These are phyloP conservation scores for Apotomis capreana DNA, from an alignment of 2,888 invertebrate genomes.

Conservation along the genomic window DNA sequence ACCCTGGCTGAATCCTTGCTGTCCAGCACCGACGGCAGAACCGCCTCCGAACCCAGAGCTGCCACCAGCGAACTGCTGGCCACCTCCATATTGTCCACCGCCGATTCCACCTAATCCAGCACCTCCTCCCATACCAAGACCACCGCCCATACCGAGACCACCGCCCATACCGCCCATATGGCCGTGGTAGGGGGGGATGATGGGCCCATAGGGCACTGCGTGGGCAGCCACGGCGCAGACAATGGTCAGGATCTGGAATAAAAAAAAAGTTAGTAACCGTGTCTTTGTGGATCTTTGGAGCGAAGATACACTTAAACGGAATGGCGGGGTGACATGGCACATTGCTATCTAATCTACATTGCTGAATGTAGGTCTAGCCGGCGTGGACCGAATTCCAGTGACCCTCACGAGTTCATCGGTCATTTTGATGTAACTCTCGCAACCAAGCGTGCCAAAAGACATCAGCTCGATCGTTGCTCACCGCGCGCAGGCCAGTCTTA, in stretches of 20 bases:
- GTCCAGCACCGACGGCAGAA: constrained; percentile 3
- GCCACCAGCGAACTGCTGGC: constrained; percentile 32
- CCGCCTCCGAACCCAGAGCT: constrained; percentile 36
- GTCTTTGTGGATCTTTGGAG: background rate
- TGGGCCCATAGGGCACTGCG: constrained; percentile 21
- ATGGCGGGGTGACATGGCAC: too few species aligned
- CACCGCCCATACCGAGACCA: constrained; percentile 11
- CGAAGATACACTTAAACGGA: too few species aligned
- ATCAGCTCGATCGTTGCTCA: too few species aligned
- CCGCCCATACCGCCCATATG: constrained; percentile 21
- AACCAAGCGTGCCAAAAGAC: too few species aligned
- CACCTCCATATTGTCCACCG: constrained; percentile 36
- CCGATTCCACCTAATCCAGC: constrained; percentile 15
- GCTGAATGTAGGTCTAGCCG: too few species aligned
- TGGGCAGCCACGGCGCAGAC: constrained; percentile 30
- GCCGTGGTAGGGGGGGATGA: constrained; percentile 1
- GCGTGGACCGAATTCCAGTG: too few species aligned
- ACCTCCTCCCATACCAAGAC: constrained; percentile 10
- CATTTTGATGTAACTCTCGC: too few species aligned
- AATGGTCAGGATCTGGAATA: constrained; percentile 27
- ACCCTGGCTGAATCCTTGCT: constrained; percentile 28
- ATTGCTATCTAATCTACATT: too few species aligned
- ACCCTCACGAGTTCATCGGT: too few species aligned
- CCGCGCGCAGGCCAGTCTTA: too few species aligned
- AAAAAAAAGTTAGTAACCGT: background rate